Evolutionary conservation across 2,888 invertebrate genomes (phyloP).

Genomic region (Emmelina monodactyla): DNA sequence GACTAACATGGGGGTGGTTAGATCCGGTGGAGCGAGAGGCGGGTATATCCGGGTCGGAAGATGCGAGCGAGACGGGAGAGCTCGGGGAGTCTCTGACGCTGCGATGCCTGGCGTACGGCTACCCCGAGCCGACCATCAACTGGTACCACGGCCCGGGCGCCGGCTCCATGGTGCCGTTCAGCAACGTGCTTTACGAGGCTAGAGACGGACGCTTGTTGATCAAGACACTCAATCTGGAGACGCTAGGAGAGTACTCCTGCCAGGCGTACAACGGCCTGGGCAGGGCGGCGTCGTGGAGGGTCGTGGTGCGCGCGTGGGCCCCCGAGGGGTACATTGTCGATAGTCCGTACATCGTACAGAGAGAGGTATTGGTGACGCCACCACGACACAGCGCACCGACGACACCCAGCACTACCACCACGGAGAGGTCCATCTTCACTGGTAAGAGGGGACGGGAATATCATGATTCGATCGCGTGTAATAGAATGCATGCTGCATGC

Average conservation of each 20-base stretch:
- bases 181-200: slow-evolving; percentile 74
- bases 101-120: slow-evolving; percentile 83
- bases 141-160: slow-evolving; percentile 84
- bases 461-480: slow-evolving; percentile 9
- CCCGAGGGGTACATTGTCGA: slow-evolving; percentile 63
- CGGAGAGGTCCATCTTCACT: slow-evolving; percentile 28
- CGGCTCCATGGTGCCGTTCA: slow-evolving; percentile 76
- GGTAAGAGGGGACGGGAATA: slow-evolving; percentile 50
- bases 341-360: slow-evolving; percentile 25
- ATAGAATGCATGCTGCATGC: slow-evolving; percentile 20
- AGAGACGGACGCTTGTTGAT: slow-evolving; percentile 80
- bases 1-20: slow-evolving; percentile 44
- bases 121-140: slow-evolving; percentile 78
- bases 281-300: slow-evolving; percentile 78
- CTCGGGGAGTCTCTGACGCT: slow-evolving; percentile 75
- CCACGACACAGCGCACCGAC: slow-evolving; percentile 13
- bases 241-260: slow-evolving; percentile 87
- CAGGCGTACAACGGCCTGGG: slow-evolving; percentile 86
- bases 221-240: slow-evolving; percentile 71
- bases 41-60: slow-evolving; percentile 72
- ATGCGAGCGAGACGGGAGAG: slow-evolving; percentile 71
- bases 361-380: slow-evolving; percentile 17
- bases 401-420: slow-evolving; percentile 18
- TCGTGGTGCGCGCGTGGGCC: slow-evolving; percentile 75
- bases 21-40: slow-evolving; percentile 68